Base-by-base conservation (phyloP, 2,113 vertebrate genomes). In the Corythoichthys intestinalis region DNA sequence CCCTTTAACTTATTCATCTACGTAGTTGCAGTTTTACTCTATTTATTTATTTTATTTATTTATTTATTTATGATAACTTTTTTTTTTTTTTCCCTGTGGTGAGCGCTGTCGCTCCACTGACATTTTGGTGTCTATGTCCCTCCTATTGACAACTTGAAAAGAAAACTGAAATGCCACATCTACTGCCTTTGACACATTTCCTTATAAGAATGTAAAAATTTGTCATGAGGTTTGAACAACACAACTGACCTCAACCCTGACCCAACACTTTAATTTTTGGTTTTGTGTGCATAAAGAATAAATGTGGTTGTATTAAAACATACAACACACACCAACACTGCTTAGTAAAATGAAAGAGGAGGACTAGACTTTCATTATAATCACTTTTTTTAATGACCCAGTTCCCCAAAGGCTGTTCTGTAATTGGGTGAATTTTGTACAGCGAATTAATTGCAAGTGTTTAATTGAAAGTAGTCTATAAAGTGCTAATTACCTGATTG, bases 181-280 rank as follows among this genome's bases (percentile, higher is more conserved):
- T 75, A 83, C 89, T 91, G 91, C 90, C 89, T 91, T 89, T 85
- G 88, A 89, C 89, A 87, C 89, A 84, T 91, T 89, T 90, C 89
- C 87, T 92, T 90, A 90, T 90, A 70, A 89, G 87, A 91, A 90
- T 89, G 86, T 88, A 87, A 88, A 85, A 78, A 82, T 10, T 80
- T 82, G 78, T 76, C 79, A 79, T 71, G 83, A 79, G 75, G 72
- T 83, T 69, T 35, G 34, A 65, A 63, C 75, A 70, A 80, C 76
- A 77, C 81, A 44, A 9, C 74, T 70, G 78, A 80, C 79, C 86
- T 85, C 77, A 67, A 77, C 63, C 7, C 72, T 63, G 72, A 49
- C 66, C 56, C 41, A 12, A 13, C n/a, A 52, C 1, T 70, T 69
- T 57, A 71, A 71, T 59, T 66, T 66, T 60, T 10, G 49, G 20